Evolutionary conservation across 2,797 vertebrate genomes (phyloP).

Genomic region (Paguma larvata): DNA sequence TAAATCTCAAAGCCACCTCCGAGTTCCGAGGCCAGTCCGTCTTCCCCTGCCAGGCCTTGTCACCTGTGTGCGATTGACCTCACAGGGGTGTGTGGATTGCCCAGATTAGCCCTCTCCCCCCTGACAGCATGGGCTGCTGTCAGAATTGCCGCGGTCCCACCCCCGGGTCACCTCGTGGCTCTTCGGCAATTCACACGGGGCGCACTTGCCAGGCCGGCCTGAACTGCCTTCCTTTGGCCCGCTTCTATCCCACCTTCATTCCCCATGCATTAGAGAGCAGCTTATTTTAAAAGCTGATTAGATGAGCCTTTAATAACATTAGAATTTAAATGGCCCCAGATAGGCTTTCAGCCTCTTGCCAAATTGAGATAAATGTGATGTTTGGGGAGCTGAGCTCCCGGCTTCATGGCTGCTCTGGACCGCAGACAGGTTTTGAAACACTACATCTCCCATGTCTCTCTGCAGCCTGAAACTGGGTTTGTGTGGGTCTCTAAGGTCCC

Average conservation of each 20-base stretch:
- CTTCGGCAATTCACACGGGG: neutral
- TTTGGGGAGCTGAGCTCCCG: constrained; percentile 78
- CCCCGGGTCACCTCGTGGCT: neutral
- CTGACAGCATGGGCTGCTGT: neutral
- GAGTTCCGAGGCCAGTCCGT: neutral
- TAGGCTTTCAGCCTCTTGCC: constrained; percentile 80
- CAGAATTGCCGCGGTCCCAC: neutral
- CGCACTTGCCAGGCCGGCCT: neutral
- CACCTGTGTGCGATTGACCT: neutral
- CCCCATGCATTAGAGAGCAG: constrained; percentile 62
- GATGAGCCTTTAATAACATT: constrained; percentile 84
- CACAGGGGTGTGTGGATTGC: neutral
- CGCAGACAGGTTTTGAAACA: constrained; percentile 36
- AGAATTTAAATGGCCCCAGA: constrained; percentile 83
- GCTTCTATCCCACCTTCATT: neutral
- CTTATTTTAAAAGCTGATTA: constrained; percentile 82
- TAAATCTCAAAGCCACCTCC: constrained; percentile 9
- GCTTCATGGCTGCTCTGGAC: constrained; percentile 46
- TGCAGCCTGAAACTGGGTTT: neutral
- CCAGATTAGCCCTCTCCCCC: neutral
- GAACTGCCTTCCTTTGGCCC: neutral
- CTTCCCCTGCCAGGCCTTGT: constrained; percentile 17
- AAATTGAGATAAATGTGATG: constrained; percentile 85
- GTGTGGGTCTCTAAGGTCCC: neutral
- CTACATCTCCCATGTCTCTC: neutral